Conservation (phyloP, 2,113 vertebrate species). For the Tetraodon nigroviridis region DNA sequence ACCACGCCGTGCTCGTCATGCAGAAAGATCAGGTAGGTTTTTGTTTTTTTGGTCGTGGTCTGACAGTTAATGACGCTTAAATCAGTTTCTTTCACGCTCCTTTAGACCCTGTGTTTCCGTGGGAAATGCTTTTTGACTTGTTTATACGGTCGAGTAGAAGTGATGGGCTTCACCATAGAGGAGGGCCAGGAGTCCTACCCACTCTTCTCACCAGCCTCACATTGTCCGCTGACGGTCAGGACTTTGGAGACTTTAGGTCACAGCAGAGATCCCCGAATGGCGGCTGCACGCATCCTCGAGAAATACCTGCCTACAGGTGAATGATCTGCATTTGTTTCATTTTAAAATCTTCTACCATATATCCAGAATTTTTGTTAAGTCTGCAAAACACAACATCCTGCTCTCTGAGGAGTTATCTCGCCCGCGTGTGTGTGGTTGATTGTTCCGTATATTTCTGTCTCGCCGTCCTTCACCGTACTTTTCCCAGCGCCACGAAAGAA, state of each 20-base stretch:
- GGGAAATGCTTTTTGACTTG: constrained; percentile 85
- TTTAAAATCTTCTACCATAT: too few species aligned
- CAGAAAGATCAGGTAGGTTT: constrained; percentile 69
- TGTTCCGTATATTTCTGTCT: neutral
- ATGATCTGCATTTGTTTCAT: neutral
- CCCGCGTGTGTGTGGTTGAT: too few species aligned
- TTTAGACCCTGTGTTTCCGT: constrained; percentile 79
- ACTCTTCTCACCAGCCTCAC: constrained; percentile 81
- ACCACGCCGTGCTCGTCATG: constrained; percentile 71
- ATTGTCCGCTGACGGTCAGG: constrained; percentile 77
- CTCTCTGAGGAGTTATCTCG: too few species aligned
- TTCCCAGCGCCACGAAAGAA: constrained; percentile 75
- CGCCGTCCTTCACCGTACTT: neutral
- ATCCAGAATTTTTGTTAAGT: neutral
- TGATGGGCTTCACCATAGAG: constrained; percentile 81
- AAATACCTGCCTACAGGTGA: constrained; percentile 75
- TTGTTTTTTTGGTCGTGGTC: neutral
- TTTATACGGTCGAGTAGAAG: constrained; percentile 84
- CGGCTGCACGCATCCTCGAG: constrained; percentile 68
- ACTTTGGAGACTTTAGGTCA: constrained; percentile 56
- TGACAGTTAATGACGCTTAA: neutral
- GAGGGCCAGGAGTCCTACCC: constrained; percentile 82
- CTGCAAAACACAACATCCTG: neutral
- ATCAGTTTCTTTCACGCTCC: neutral
- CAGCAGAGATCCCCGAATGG: constrained; percentile 59